Conservation (phyloP, 2,113 vertebrate species). For the Pelusios castaneus region DNA sequence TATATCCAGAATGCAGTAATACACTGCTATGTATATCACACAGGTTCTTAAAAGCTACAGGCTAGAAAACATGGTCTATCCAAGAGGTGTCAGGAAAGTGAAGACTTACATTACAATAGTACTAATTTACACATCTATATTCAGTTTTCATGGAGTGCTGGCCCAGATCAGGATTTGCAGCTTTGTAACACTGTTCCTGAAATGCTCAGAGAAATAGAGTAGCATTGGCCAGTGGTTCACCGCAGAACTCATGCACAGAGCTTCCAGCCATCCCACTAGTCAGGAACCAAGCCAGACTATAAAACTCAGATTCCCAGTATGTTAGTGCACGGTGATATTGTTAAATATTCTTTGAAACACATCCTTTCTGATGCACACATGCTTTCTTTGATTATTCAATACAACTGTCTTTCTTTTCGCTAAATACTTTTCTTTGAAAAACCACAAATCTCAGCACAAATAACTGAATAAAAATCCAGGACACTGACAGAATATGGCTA, state of each 20-base stretch:
- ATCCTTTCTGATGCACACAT: neutral
- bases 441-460: neutral
- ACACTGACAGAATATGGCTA: fast-evolving
- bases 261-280: neutral
- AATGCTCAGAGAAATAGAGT: neutral
- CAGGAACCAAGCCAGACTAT: neutral
- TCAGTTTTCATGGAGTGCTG: neutral
- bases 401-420: neutral
- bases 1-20: neutral
- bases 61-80: neutral
- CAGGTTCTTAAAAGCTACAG: neutral
- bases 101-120: neutral
- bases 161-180: neutral
- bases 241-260: neutral
- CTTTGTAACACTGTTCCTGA: neutral
- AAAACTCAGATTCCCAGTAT: neutral
- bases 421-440: neutral
- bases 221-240: neutral
- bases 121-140: neutral
- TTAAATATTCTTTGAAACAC: neutral
- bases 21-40: slow-evolving; percentile 9
- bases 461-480: fast-evolving
- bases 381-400: neutral
- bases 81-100: neutral
- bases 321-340: neutral